A percentile compares a stretch with the other conserved stretches of the same genome.
These are phyloP conservation scores for Trissolcus japonicus DNA, from an alignment of 2,888 invertebrate genomes.

Conservation along the genomic window DNA sequence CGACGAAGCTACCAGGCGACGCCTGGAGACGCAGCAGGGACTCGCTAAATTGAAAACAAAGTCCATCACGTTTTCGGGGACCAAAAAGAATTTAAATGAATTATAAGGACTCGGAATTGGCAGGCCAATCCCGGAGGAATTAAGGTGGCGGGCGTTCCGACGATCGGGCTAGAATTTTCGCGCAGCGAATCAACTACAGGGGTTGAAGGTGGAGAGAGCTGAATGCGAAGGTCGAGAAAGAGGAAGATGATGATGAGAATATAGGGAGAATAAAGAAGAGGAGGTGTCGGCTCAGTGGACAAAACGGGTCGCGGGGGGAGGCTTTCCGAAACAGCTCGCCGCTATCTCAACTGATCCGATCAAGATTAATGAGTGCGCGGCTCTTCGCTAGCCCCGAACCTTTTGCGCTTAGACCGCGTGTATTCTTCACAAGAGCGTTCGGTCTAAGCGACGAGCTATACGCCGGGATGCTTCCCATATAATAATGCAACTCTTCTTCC, in stretches of 20 bases:
- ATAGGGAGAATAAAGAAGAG: constrained; percentile 57
- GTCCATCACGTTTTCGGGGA: constrained; percentile 75
- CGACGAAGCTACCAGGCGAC: constrained; percentile 66
- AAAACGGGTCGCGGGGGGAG: constrained; percentile 69
- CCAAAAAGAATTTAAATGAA: constrained; percentile 76
- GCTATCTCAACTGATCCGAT: constrained; percentile 76
- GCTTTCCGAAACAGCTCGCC: constrained; percentile 76
- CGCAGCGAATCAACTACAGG: constrained; percentile 51
- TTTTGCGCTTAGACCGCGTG: constrained; percentile 66
- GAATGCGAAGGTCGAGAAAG: constrained; percentile 57
- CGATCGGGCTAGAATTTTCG: constrained; percentile 53
- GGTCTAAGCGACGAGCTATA: constrained; percentile 68
- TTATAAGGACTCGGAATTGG: constrained; percentile 70
- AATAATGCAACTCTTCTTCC: no score
- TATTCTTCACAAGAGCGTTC: constrained; percentile 62
- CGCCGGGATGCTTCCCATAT: constrained; percentile 41
- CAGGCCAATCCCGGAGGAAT: constrained; percentile 65
- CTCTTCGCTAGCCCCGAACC: constrained; percentile 76
- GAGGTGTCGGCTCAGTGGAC: constrained; percentile 59
- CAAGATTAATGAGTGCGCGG: constrained; percentile 79
- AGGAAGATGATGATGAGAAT: constrained; percentile 59
- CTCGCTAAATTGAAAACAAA: constrained; percentile 75
- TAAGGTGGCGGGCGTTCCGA: constrained; percentile 60
- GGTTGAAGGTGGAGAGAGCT: constrained; percentile 29
- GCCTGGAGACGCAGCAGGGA: constrained; percentile 71